phyloP scores from a whole-genome alignment of 64 coral and sea anemone species.

The Stichodactyla mertensii region DNA sequence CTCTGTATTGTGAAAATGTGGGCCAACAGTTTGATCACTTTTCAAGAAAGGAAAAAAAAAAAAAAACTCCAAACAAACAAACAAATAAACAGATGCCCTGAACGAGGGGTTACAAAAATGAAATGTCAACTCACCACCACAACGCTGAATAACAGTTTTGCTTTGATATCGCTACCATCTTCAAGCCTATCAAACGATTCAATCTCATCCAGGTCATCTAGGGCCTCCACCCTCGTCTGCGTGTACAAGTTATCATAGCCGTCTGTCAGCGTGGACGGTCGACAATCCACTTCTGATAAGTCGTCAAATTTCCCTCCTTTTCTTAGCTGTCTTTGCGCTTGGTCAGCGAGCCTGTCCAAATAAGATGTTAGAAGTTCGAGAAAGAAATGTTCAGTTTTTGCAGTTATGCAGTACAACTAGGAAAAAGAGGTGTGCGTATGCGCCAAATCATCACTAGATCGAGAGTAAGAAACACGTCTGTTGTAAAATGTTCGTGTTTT shows the following conservation, averaged over 20 bases:
- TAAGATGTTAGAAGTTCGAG: not conserved
- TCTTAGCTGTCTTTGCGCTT: conserved; percentile 76
- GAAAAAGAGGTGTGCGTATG: too few species aligned
- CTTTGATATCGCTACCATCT: conserved; percentile 67
- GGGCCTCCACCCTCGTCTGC: conserved; percentile 77
- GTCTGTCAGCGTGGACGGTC: conserved; percentile 56
- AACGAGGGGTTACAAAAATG: too few species aligned
- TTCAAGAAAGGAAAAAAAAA: too few species aligned
- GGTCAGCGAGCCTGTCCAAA: conserved; percentile 61
- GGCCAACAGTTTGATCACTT: too few species aligned
- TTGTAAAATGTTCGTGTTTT: too few species aligned
- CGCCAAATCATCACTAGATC: too few species aligned
- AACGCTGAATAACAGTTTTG: conserved; percentile 86
- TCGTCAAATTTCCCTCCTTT: conserved; percentile 88
- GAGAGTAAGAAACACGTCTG: too few species aligned
- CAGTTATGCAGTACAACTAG: too few species aligned
- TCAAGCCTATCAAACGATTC: conserved; percentile 66
- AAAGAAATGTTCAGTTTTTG: not conserved
- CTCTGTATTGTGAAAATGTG: not conserved
- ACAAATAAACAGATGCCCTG: too few species aligned
- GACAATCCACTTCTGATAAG: conserved; percentile 63
- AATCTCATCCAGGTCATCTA: conserved; percentile 68
- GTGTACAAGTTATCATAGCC: conserved; percentile 82
- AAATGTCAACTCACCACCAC: conserved; percentile 59
- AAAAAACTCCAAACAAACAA: too few species aligned